Percentiles rank a stretch among this genome's conserved stretches.
These are phyloP conservation scores for Dicyrtoma fusca DNA, from an alignment of 2,888 invertebrate species.

Conservation along the genomic window DNA sequence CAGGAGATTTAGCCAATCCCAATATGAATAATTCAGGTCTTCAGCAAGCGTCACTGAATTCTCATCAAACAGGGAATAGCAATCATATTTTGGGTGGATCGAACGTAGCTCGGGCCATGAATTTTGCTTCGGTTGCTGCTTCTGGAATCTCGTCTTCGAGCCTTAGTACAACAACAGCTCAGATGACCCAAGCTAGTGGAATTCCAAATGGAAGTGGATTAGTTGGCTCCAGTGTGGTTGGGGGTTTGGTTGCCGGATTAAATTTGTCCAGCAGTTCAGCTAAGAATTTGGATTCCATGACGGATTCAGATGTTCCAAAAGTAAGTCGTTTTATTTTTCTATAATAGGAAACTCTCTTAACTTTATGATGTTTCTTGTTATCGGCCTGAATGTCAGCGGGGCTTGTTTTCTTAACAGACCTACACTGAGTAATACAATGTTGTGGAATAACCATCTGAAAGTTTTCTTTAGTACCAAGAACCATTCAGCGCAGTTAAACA, in stretches of 20 bases:
- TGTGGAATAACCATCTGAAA: conserved; percentile 7
- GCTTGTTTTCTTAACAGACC: background rate
- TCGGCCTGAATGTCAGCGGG: conserved; percentile 3
- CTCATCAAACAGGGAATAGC: background rate
- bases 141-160: conserved; percentile 63
- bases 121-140: conserved; percentile 72
- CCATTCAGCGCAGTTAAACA: background rate
- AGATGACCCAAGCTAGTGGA: conserved; percentile 48
- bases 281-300: conserved; percentile 12
- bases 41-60: background rate
- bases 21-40: conserved; percentile 16
- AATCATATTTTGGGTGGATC: conserved; percentile 34
- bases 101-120: conserved; percentile 62
- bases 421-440: background rate
- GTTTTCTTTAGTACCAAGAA: background rate
- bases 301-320: conserved; percentile 43
- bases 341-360: no score
- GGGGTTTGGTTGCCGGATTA: conserved; percentile 17
- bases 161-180: conserved; percentile 50
- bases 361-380: conserved; percentile 12
- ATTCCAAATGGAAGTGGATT: conserved; percentile 20
- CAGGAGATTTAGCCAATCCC: conserved; percentile 48
- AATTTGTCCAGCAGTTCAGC: conserved; percentile 8
- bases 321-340: no score
- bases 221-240: conserved; percentile 15